Evolutionary conservation across 2,113 vertebrate genomes (phyloP).

Genomic region (Gopherus flavomarginatus): DNA sequence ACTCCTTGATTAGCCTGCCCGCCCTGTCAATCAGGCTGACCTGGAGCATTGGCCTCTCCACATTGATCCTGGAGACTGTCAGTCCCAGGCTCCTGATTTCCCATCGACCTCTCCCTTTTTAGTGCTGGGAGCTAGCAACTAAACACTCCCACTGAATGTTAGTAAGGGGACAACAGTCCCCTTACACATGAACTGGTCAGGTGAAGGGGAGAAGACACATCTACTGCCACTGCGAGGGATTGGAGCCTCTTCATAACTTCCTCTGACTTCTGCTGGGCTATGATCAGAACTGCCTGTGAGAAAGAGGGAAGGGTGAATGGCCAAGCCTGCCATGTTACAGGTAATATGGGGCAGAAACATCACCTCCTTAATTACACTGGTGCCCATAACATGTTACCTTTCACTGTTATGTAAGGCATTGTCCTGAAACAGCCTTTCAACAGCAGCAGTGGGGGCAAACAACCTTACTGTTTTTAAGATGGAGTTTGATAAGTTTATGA

Average conservation of each 20-base stretch:
- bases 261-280: not conserved
- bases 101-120: too few species aligned
- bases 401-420: not conserved
- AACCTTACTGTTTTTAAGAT: not conserved
- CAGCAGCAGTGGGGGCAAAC: not conserved
- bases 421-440: not conserved
- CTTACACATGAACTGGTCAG: not conserved
- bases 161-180: too few species aligned
- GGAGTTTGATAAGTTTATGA: not conserved
- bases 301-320: not conserved
- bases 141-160: too few species aligned
- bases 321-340: not conserved
- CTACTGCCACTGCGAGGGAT: not conserved
- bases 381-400: not conserved
- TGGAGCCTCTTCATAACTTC: not conserved
- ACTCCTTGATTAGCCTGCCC: too few species aligned
- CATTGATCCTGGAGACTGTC: too few species aligned
- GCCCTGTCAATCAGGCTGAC: too few species aligned
- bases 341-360: not conserved
- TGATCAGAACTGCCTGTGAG: not conserved
- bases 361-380: rapidly evolving
- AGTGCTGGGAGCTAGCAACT: too few species aligned
- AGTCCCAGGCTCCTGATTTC: too few species aligned
- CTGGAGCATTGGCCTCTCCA: too few species aligned
- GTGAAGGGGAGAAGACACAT: rapidly evolving